Base-by-base conservation (phyloP, 2,113 vertebrate species). In the Peromyscus polionotus region DNA sequence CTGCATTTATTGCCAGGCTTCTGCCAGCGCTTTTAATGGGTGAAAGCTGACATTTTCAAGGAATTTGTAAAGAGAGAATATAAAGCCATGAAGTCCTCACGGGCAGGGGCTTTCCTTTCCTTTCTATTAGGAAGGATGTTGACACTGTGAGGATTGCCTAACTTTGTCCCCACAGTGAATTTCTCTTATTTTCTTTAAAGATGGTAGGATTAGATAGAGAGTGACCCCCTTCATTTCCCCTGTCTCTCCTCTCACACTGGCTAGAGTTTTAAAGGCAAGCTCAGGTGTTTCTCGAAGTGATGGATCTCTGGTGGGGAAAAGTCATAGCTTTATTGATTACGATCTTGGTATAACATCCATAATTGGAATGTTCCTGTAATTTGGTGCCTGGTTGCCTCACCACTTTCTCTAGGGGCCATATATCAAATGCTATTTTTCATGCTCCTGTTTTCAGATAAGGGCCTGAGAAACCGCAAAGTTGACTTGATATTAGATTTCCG, bases 351-450 rank as follows among this genome's bases (percentile, higher is more conserved):
- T 92, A 97, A 96, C 92, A 96, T 87, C 84, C 72, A 83, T 97
- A 96, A 97, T 91, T 96, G 88, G 95, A 97, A 48, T 86, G 98
- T 98, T 96, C 97, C 95, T 98, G 95, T 98, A 98, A 98, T 96
- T 98, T 87, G 95, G 61, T 96, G 88, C 81, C 95, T 68, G 94
- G 97, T 96, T 97, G 31, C 92, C 94, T 98, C 48, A 90, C 80
- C 96, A 94, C 73, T 92, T 73, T 95, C 92, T 98, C 97, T 86
- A 81, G 90, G 94, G 76, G 75, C 77, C 94, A 77, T 97, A 97
- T 63, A 98, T 22, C n/a, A 98, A 98, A 96, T 95, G 76, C n/a
- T 98, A 77, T 98, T 98, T 98, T 95, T 98, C 98, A 93, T 83
- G 90, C 93, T 88, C 57, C 33, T 88, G 16, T 95, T 97, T 98